A percentile compares a stretch with the other conserved stretches of the same genome.
Evolutionary conservation across 2,797 vertebrate genomes (phyloP).

Genomic region (Bryconaethiops microstoma): DNA sequence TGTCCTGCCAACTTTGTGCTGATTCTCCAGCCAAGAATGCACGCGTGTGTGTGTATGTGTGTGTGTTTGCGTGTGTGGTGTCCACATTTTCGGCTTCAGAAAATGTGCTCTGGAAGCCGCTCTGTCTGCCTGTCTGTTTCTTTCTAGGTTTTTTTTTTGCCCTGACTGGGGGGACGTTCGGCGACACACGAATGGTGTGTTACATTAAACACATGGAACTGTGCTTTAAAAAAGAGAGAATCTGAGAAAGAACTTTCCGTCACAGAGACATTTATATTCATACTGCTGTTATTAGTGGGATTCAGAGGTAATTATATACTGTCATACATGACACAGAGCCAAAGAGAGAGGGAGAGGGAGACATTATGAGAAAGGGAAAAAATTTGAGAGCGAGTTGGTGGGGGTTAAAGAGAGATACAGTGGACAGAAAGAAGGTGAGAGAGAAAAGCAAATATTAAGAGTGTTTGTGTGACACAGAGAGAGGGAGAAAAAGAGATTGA

Average conservation of each 20-base stretch:
- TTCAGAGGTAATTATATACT: conserved; percentile 72
- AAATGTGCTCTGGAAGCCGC: not conserved
- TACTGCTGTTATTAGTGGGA: conserved; percentile 68
- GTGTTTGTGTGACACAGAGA: conserved; percentile 13
- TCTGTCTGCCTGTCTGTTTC: not conserved
- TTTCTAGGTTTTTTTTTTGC: not conserved
- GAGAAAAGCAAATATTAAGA: not conserved
- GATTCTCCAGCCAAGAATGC: conserved; percentile 10
- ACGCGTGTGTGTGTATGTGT: not conserved
- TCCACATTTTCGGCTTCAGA: not conserved
- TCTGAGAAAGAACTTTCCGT: conserved; percentile 49
- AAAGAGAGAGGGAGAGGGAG: conserved; percentile 34
- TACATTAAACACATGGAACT: conserved; percentile 36
- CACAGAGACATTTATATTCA: conserved; percentile 37
- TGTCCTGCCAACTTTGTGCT: conserved; percentile 8
- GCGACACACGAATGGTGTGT: not conserved
- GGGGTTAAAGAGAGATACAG: not conserved
- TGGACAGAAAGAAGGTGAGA: not conserved
- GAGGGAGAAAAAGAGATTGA: not conserved
- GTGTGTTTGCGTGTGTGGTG: not conserved
- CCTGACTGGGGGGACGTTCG: conserved; percentile 19
- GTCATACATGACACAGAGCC: conserved; percentile 53
- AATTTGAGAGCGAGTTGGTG: conserved; percentile 36
- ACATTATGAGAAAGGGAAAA: conserved; percentile 43
- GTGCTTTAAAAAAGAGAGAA: conserved; percentile 17